Evolutionary conservation across 2,113 vertebrate species (phyloP), one percentile per base, ranked within the genome.

Genomic region (Cariama cristata): DNA sequence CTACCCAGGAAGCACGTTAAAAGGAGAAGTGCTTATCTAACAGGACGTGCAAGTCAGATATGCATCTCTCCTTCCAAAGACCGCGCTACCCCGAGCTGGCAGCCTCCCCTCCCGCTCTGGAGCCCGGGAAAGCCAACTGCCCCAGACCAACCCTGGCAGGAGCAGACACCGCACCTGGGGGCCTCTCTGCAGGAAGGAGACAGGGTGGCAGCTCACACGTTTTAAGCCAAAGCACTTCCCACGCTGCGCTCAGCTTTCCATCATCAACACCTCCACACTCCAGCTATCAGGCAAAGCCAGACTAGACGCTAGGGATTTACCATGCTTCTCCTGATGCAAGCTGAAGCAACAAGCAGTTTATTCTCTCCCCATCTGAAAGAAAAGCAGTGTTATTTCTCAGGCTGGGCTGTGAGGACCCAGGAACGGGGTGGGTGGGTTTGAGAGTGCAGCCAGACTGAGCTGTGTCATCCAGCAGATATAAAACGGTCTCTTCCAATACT

Each of bases 1-100:
- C n/a, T 38, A 40, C 72, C 49, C 72, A 4, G 64, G 40, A 12
- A 76, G 58, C 3, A 0, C 0, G 35, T n/a, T 17, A 71, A 12
- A 44, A 64, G 58, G 4, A 81, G 52, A 20, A 91, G 52, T 0
- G 26, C 85, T 93, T 49, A 93, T 93, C 84, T 68, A 64, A 5
- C 71, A 86, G 74, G 80, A 74, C 23, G 0, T 4, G 60, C 17
- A 0, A 62, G 92, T 19, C 62, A 19, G 40, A 52, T 28, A n/a
- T 1, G 0, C 16, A 21, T 35, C 56, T 59, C 22, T 21, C 38
- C 64, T 63, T 13, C 26, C 49, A 10, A 45, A 55, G 50, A 17
- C 5, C 3, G 30, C 5, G 0, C 33, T 45, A 59, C 83, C 79
- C 20, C 0, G 1, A 15, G 38, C 59, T 59, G 71, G 90, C 93